These are phyloP conservation scores for Anthopleura sola DNA, from an alignment of 64 coral and sea anemone species.

Conservation along the genomic window DNA sequence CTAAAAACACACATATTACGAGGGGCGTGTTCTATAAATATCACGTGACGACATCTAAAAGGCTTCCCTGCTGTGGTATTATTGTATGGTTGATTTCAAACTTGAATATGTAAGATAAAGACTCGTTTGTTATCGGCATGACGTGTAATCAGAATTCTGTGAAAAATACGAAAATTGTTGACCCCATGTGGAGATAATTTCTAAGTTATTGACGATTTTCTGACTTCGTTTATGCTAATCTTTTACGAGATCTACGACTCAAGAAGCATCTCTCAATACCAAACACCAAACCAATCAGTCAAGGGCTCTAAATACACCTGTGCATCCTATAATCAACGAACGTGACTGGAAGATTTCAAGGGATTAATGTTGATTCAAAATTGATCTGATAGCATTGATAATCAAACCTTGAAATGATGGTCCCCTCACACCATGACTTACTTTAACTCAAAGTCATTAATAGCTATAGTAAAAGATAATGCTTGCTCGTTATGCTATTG, in stretches of 20 bases:
- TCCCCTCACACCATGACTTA: no score
- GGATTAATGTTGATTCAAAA: neutral
- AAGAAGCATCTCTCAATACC: neutral
- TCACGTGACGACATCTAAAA: neutral
- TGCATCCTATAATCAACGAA: neutral
- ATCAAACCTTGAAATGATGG: neutral
- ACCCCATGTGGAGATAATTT: conserved; percentile 2
- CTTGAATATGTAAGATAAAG: neutral
- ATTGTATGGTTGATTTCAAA: neutral
- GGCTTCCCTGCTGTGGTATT: neutral
- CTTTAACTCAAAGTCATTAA: no score
- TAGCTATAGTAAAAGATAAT: no score
- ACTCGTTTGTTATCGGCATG: neutral
- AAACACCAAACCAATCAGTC: neutral
- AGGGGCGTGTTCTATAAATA: neutral
- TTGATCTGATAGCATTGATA: neutral
- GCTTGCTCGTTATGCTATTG: no score
- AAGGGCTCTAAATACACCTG: neutral
- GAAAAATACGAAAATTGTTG: neutral
- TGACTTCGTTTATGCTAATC: neutral
- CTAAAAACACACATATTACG: neutral
- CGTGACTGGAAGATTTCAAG: neutral
- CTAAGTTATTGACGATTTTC: neutral
- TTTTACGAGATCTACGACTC: neutral
- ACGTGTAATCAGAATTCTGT: neutral